Evolutionary conservation across 1,140 invertebrate species (phyloP), one percentile per base, ranked within the genome.

Genomic region (Papilio helenus): DNA sequence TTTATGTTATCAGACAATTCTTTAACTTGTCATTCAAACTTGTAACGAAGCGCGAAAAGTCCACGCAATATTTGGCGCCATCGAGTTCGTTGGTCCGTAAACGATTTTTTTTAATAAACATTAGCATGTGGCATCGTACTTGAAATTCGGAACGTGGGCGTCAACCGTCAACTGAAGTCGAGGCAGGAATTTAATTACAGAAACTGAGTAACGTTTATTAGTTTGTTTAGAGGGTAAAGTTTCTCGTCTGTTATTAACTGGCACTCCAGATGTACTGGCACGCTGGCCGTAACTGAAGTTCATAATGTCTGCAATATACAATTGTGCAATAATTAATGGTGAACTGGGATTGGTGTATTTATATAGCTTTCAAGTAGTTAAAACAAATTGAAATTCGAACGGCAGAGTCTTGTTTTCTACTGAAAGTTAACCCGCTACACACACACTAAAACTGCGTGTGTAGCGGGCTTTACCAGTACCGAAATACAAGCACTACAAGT

Each of bases 171-270:
- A 65, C 61, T 34, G 61, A 65, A 65, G 58, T 61, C 58, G 58
- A 61, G 61, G 8, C 42, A 80, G 81, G 84, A 84, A 85, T 81
- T 87, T 90, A 90, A 88, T 89, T 86, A 85, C 82, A 84, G 81
- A 87, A 87, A 86, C 84, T 85, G 82, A 73, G 79, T 78, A 87
- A 83, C 82, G 84, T 89, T 89, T 87, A 88, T 86, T 86, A 83
- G 79, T 72, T 23, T 88, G 83, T 85, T 87, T 68, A 79, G 80
- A 55, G 77, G 79, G 79, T 80, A 71, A 88, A 88, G 86, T 86
- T 88, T 81, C 80, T 85, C 65, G 83, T 76, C 83, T 80, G 84
- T 88, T 88, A 89, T 89, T 89, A 87, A 85, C 84, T 84, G 81
- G 65, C 71, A 87, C 73, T 87, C 86, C 79, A 82, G 82, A 85